Evolutionary conservation across 2,797 vertebrate species (phyloP).

Genomic region (Enteromius unitaeniatus): DNA sequence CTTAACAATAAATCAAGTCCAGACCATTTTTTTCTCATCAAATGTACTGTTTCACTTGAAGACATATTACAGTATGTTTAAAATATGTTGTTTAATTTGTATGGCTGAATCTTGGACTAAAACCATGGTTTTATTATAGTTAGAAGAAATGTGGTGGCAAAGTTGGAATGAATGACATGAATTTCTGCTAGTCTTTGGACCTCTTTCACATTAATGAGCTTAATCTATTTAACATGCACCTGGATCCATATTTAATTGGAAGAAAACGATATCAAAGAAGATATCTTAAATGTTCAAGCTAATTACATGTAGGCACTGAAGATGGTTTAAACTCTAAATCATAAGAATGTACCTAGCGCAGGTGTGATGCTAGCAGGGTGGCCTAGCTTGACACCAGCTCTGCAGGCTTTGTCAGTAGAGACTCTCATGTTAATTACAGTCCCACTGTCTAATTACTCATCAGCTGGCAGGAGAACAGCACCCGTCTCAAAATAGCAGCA

Average conservation of each 20-base stretch:
- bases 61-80: neutral
- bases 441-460: constrained; percentile 73
- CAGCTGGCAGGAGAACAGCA: constrained; percentile 56
- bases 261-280: neutral
- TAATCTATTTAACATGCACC: neutral
- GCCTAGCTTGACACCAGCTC: constrained; percentile 56
- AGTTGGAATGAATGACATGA: neutral
- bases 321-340: constrained; percentile 20
- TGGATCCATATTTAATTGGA: constrained; percentile 15
- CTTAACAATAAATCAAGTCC: no score
- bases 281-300: neutral
- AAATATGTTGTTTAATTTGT: neutral
- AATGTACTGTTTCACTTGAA: neutral
- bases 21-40: neutral
- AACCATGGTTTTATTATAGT: neutral
- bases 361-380: constrained; percentile 61
- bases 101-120: neutral
- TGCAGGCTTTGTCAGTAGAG: constrained; percentile 71
- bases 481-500: constrained; percentile 59
- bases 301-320: constrained; percentile 30
- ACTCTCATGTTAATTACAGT: constrained; percentile 77
- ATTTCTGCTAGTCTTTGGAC: neutral
- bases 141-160: neutral
- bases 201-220: neutral
- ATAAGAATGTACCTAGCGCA: constrained; percentile 48